These are phyloP conservation scores for Hymenopus coronatus DNA, from an alignment of 2,888 invertebrate genomes.

Conservation along the genomic window DNA sequence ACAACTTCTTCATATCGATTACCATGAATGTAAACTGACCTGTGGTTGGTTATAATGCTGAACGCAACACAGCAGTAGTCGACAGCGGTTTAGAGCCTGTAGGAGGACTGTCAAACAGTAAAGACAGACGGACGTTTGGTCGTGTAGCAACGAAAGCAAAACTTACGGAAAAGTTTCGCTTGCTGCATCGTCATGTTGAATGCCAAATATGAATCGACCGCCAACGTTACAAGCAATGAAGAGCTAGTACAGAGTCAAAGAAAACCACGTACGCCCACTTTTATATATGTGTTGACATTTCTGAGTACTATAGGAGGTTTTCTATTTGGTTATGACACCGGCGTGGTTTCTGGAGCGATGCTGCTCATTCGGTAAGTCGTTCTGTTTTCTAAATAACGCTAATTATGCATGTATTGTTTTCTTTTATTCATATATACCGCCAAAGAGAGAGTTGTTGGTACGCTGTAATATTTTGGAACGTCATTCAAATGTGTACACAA, in stretches of 20 bases:
- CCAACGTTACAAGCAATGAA: slow-evolving; percentile 5
- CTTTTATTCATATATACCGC: neutral
- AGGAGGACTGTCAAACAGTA: neutral
- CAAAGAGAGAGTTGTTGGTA: neutral
- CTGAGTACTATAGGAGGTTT: slow-evolving; percentile 52
- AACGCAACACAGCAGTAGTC: neutral
- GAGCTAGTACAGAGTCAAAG: neutral
- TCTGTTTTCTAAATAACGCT: neutral
- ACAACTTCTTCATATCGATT: neutral
- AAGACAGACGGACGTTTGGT: neutral
- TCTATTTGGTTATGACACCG: slow-evolving; percentile 59
- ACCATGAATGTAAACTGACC: neutral
- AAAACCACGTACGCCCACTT: slow-evolving; percentile 14
- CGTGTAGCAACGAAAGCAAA: neutral
- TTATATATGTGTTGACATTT: slow-evolving; percentile 41
- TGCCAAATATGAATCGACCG: slow-evolving; percentile 27
- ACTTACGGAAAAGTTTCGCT: neutral
- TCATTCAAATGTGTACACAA: neutral
- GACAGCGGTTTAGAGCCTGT: neutral
- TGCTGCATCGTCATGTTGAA: neutral
- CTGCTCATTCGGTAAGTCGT: slow-evolving; percentile 41
- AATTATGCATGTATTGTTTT: neutral
- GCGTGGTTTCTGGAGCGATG: slow-evolving; percentile 54
- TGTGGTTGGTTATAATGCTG: neutral
- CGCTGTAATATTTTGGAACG: neutral